Evolutionary conservation across 2,113 vertebrate genomes (phyloP), one percentile per base, ranked within the genome.

Genomic region (Prolemur simus): DNA sequence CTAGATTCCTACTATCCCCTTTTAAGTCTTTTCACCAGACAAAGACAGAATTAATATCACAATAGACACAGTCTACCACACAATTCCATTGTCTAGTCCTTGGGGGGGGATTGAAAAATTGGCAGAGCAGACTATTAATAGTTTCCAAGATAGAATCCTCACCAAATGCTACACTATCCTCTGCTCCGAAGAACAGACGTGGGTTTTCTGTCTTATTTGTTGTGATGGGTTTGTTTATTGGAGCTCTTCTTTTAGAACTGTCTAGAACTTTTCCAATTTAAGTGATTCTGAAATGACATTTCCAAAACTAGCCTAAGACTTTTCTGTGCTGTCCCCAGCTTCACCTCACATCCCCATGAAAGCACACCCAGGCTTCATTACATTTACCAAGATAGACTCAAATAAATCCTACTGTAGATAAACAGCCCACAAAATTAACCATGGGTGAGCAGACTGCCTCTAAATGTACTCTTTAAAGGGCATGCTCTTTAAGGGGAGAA

Each of bases 341-440:
- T 97, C 92, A 92, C 91, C 89, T 97, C 89, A 77, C 39, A 39
- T 96, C 84, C 66, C 87, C 68, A 14, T 74, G 94, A 97, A 97
- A 87, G 87, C 81, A 96, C 52, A 96, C 80, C 89, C 68, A 77
- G 60, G 56, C 92, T 96, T 96, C 96, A 89, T 96, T 97, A 94
- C 95, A 73, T 97, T 97, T 96, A 92, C 96, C 87, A 91, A 95
- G 97, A 95, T 89, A 97, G 95, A 93, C 91, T 95, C 94, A 71
- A 90, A 93, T 96, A 97, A 98, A 97, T 97, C 95, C 86, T 87
- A n/a, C 96, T 88, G 87, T 90, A 98, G 97, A 98, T 97, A 98
- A 98, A 97, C 94, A 98, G 94, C 89, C 93, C 58, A 74, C 94
- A 97, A 93, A 98, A 97, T 98, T 97, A 98, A 97, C 96, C 96